Conservation (phyloP, 1,140 invertebrate genomes). For the Phymastichus coffea region DNA sequence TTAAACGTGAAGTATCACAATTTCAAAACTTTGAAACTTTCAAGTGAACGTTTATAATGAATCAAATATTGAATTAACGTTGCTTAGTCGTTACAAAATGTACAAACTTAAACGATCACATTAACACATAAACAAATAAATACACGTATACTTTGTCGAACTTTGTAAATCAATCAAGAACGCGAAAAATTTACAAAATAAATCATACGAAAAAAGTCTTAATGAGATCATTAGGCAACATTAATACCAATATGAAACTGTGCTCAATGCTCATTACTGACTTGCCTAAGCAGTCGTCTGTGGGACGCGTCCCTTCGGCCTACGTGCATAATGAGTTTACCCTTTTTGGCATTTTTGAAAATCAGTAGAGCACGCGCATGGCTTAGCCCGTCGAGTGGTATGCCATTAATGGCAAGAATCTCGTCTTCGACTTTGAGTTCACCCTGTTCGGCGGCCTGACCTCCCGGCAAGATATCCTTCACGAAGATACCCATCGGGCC, state of each 20-base stretch:
- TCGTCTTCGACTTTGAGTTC: constrained; percentile 65
- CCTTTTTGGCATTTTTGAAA: constrained; percentile 66
- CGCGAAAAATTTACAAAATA: background rate
- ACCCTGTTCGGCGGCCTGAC: constrained; percentile 68
- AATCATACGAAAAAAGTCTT: constrained; percentile 4
- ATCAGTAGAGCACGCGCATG: constrained; percentile 66
- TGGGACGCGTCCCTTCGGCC: constrained; percentile 55
- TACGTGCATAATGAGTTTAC: constrained; percentile 64
- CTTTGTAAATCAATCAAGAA: no score
- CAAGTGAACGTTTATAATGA: no score
- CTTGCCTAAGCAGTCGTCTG: constrained; percentile 56
- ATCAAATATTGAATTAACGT: no score
- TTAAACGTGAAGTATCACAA: no score
- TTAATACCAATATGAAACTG: no score
- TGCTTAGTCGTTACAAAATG: no score
- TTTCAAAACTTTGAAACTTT: no score
- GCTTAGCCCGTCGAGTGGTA: constrained; percentile 61
- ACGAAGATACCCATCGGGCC: constrained; percentile 74
- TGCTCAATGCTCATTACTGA: no score
- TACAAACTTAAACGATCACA: no score
- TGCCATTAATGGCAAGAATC: constrained; percentile 67
- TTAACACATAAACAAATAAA: no score
- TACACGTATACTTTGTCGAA: no score
- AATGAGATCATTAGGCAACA: constrained; percentile 1
- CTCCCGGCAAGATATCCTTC: constrained; percentile 67